These are phyloP conservation scores for Xiphydria camelus DNA, from an alignment of 2,888 invertebrate genomes.

Conservation along the genomic window DNA sequence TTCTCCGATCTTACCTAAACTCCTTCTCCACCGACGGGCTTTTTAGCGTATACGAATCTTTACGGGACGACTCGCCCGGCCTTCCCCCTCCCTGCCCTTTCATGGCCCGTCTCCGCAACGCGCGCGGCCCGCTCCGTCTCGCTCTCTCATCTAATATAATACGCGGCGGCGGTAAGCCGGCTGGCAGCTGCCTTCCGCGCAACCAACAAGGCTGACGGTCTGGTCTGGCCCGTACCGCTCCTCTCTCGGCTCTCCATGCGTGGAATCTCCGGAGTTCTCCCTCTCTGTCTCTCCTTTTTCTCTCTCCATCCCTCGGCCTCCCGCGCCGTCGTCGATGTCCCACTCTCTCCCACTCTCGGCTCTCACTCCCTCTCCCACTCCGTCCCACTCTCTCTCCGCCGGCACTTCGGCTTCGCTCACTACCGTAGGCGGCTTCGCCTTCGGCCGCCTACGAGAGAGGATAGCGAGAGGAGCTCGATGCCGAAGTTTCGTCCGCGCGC, in stretches of 20 bases:
- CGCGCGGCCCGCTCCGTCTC: constrained; percentile 16
- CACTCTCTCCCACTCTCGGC: constrained; percentile 16
- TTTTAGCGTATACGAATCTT: constrained; percentile 41
- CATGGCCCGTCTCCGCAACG: background rate
- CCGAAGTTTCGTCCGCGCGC: constrained; percentile 28
- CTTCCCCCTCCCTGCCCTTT: constrained; percentile 13
- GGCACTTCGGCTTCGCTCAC: constrained; percentile 9
- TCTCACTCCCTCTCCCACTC: constrained; percentile 13
- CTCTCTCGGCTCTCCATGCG: constrained; percentile 45
- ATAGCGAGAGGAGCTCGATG: constrained; percentile 22
- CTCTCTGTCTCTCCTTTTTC: constrained; percentile 23
- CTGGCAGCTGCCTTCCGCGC: constrained; percentile 55
- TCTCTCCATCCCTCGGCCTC: constrained; percentile 17
- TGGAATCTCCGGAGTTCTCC: constrained; percentile 49
- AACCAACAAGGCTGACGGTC: constrained; percentile 49
- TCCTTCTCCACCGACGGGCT: constrained; percentile 16
- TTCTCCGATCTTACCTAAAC: constrained; percentile 3
- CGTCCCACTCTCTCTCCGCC: constrained; percentile 1
- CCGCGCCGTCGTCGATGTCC: constrained; percentile 12
- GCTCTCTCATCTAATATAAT: constrained; percentile 25
- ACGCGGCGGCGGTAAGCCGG: constrained; percentile 49
- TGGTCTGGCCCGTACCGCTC: constrained; percentile 40
- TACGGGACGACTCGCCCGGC: constrained; percentile 32
- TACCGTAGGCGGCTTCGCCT: constrained; percentile 11
- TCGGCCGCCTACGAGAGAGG: constrained; percentile 15